Evolutionary conservation across 2,113 vertebrate genomes (phyloP).

Genomic region (Dicaeum eximium): DNA sequence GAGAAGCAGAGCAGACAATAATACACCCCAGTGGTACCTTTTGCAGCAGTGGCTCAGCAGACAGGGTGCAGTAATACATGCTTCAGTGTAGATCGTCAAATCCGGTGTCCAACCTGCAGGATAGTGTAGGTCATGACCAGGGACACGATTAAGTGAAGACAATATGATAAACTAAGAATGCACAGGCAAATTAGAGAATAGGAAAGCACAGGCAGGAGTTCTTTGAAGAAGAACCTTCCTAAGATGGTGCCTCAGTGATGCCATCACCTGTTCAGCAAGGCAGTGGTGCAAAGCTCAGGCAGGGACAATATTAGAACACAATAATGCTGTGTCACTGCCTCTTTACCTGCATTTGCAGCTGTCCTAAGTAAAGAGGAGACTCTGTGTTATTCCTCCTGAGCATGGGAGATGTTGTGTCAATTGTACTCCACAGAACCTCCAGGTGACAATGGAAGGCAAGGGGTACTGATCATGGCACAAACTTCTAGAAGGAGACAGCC

Average conservation of each 20-base stretch:
- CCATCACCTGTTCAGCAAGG: background rate
- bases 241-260: background rate
- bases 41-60: background rate
- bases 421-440: background rate
- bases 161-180: background rate
- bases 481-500: background rate
- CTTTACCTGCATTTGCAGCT: background rate
- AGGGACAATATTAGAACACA: background rate
- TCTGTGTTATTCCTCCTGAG: background rate
- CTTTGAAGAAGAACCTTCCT: background rate
- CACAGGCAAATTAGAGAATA: background rate
- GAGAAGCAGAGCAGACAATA: background rate
- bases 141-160: background rate
- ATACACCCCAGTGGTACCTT: background rate
- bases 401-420: background rate
- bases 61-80: background rate
- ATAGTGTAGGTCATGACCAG: background rate
- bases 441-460: background rate
- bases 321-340: background rate
- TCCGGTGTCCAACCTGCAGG: background rate
- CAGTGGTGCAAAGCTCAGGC: background rate
- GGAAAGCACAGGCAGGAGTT: background rate
- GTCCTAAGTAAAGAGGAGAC: background rate
- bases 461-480: background rate
- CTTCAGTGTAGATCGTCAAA: background rate